Conservation (phyloP, 2,113 vertebrate genomes). For the Catharus minimus region DNA sequence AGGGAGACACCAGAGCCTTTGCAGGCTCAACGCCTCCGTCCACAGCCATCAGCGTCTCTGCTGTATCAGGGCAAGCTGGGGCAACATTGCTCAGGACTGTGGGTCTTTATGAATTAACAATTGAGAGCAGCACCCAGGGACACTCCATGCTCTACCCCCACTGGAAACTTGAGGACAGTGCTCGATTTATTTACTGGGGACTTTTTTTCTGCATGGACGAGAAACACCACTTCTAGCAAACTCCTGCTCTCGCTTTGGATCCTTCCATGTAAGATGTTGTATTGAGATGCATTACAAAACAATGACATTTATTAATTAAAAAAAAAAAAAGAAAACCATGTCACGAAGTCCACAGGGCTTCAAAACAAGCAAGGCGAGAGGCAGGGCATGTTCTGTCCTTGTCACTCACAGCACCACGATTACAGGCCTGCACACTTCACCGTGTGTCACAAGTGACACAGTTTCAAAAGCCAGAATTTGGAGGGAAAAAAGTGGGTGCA, state of each 20-base stretch:
- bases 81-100: not conserved
- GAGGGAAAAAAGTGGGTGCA: not conserved
- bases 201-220: not conserved
- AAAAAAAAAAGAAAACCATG: not conserved
- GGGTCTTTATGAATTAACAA: conserved; percentile 51
- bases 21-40: not conserved
- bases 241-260: not conserved
- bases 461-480: not conserved
- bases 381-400: not conserved
- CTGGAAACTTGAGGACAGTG: conserved; percentile 30
- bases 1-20: not conserved
- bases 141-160: conserved; percentile 2
- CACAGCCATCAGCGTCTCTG: not conserved
- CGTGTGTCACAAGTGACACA: fast-evolving
- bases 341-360: not conserved
- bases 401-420: not conserved
- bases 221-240: conserved; percentile 23
- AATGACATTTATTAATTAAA: not conserved
- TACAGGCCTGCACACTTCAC: not conserved
- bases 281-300: not conserved
- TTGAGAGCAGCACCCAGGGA: not conserved
- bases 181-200: conserved; percentile 22
- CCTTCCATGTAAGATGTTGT: not conserved
- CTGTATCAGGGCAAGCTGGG: not conserved
- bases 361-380: not conserved